phyloP scores from a whole-genome alignment of 53 echinoderm and acorn worm genomes.

The Luidia sarsii region DNA sequence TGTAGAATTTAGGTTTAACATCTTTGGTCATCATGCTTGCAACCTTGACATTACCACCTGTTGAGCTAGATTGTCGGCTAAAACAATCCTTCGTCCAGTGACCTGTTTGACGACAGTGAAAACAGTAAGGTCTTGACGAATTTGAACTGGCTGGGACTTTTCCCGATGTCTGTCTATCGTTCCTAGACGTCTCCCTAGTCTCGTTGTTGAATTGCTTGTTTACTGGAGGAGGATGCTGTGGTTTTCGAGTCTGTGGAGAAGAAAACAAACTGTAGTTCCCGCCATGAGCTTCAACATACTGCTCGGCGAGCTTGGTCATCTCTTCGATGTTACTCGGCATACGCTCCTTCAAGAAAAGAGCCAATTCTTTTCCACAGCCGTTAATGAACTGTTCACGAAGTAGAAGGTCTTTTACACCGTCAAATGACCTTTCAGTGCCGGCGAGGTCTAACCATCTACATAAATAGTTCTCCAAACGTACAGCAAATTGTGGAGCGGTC shows the following conservation, averaged over 20 bases:
- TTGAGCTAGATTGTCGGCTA: no score
- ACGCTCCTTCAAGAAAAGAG: conserved; percentile 28
- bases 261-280: not conserved
- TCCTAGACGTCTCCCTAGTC: not conserved
- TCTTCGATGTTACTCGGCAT: not conserved
- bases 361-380: conserved; percentile 21
- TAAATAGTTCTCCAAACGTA: conserved; percentile 44
- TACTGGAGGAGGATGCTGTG: not conserved
- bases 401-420: conserved; percentile 15
- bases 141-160: no score
- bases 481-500: conserved; percentile 24
- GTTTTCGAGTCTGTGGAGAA: not conserved
- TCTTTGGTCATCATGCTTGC: no score
- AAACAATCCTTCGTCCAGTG: not conserved
- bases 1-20: no score
- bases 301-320: conserved; percentile 27
- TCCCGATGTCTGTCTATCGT: not conserved
- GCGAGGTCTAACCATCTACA: conserved; percentile 34
- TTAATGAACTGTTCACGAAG: conserved; percentile 34
- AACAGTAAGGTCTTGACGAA: not conserved
- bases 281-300: conserved; percentile 23
- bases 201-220: no score
- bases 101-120: not conserved
- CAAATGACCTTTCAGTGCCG: not conserved
- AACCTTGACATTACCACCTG: no score